Evolutionary conservation across 1,140 invertebrate species (phyloP).

Genomic region (Pseudomyrmex gracilis): DNA sequence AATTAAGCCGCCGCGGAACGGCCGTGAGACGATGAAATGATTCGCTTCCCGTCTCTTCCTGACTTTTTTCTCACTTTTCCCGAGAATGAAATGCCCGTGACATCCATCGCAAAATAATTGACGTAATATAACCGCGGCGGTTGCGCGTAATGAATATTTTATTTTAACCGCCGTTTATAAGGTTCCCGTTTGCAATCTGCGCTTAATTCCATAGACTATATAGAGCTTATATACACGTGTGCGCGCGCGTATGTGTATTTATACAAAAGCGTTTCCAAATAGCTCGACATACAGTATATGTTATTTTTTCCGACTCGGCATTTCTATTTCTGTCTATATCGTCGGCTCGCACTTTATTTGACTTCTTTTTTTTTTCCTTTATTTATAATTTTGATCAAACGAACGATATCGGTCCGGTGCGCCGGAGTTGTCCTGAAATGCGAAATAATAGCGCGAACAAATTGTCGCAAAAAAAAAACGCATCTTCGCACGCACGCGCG

Average conservation of each 20-base stretch:
- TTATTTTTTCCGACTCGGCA: neutral
- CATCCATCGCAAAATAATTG: conserved; percentile 25
- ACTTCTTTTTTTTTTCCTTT: too few species aligned
- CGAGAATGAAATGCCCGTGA: conserved; percentile 15
- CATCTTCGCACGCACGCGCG: neutral
- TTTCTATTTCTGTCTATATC: conserved; percentile 36
- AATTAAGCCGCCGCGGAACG: conserved; percentile 61
- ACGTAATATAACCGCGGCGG: neutral
- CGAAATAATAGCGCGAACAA: neutral
- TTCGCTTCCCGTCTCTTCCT: neutral
- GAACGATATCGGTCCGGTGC: too few species aligned
- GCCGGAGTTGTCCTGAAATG: too few species aligned
- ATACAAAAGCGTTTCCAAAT: neutral
- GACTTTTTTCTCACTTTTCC: neutral
- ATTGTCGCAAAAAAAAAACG: neutral
- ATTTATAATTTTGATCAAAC: too few species aligned
- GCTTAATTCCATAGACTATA: neutral
- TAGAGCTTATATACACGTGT: too few species aligned
- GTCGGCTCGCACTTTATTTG: neutral
- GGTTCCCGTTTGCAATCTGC: neutral
- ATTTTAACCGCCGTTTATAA: neutral
- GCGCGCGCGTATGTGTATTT: neutral
- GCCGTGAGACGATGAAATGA: conserved; percentile 13
- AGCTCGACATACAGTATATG: neutral
- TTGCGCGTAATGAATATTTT: neutral